Base-by-base conservation (phyloP, 2,797 vertebrate genomes). In the Rhadinocentrus ornatus region DNA sequence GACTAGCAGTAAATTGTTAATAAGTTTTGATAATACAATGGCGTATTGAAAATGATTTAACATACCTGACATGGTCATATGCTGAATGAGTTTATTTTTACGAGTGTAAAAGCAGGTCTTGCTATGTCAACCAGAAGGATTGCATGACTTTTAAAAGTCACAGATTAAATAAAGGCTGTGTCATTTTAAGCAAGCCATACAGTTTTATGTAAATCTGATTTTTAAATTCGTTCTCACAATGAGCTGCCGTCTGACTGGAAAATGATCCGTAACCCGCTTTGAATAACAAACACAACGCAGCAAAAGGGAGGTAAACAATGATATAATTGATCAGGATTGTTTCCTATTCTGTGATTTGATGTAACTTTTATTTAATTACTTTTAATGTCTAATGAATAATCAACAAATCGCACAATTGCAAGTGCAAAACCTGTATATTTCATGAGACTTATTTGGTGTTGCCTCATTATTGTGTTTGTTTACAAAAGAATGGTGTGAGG, bases 371-470 rank as follows among this genome's bases (percentile, higher is more conserved):
- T 77, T 57, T 63, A 74, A 77, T 78, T 72, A 68, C 39, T 53
- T 29, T 20, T 70, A 75, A 84, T 31, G 10, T 69, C 73, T 71
- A 8, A 11, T 44, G 59, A 73, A 67, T 68, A 81, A 82, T 80
- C 80, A 86, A 68, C 78, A 78, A 73, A 84, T 68, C 39, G 16
- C 65, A 35, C 27, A 60, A 75, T 86, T 88, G 70, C 77, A 60
- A 75, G 85, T 88, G 70, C 77, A 71, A 86, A 83, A 91, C 61
- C 27, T 61, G n/a, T 59, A 46, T 73, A 75, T 89, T 87, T 86
- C 66, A 81, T 82, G 71, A 81, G 58, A 57, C 41, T 44, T 78
- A 48, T 67, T 71, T 48, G 32, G 62, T 57, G 53, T 84, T 89
- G 68, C 77, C 78, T 91, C 80, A 82, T 75, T 72, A 71, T 70